A percentile compares a stretch with the other conserved stretches of the same genome.
Evolutionary conservation across 2,113 vertebrate species (phyloP).

Genomic region (Heteronetta atricapilla): DNA sequence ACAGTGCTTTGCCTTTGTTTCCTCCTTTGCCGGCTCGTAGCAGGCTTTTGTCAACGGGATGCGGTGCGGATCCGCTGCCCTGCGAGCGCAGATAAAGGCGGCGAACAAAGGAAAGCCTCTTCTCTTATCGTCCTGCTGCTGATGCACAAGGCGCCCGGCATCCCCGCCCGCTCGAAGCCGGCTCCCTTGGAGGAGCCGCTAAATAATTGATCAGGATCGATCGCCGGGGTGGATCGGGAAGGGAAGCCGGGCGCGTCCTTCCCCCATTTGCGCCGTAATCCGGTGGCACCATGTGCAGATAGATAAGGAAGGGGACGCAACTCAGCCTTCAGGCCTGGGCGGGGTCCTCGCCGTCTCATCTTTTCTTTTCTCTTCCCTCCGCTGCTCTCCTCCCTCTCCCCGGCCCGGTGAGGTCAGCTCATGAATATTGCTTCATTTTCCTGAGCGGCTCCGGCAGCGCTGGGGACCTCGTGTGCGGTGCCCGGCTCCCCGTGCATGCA

Average conservation of each 20-base stretch:
- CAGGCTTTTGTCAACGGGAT: neutral
- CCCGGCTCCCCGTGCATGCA: neutral
- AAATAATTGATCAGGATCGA: conserved; percentile 57
- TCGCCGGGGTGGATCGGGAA: neutral
- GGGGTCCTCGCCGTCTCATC: conserved; percentile 54
- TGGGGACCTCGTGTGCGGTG: conserved; percentile 40
- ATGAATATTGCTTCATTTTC: conserved; percentile 70
- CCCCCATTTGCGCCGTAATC: neutral
- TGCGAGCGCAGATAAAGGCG: neutral
- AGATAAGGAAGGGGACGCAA: neutral
- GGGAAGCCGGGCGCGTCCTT: neutral
- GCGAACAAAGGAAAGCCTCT: conserved; percentile 71
- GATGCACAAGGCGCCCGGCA: neutral
- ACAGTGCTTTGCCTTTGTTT: neutral
- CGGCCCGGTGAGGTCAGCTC: conserved; percentile 74
- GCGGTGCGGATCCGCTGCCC: neutral
- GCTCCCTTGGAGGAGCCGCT: neutral
- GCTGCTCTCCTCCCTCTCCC: neutral
- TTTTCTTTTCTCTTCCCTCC: conserved; percentile 21
- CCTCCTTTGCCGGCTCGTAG: neutral
- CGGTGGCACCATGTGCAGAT: neutral
- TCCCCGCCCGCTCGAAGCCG: neutral
- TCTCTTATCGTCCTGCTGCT: neutral
- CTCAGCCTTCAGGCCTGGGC: conserved; percentile 54
- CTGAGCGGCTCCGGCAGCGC: conserved; percentile 55